Conservation (phyloP, 2,797 vertebrate species). For the Enteromius thamalakanensis region DNA sequence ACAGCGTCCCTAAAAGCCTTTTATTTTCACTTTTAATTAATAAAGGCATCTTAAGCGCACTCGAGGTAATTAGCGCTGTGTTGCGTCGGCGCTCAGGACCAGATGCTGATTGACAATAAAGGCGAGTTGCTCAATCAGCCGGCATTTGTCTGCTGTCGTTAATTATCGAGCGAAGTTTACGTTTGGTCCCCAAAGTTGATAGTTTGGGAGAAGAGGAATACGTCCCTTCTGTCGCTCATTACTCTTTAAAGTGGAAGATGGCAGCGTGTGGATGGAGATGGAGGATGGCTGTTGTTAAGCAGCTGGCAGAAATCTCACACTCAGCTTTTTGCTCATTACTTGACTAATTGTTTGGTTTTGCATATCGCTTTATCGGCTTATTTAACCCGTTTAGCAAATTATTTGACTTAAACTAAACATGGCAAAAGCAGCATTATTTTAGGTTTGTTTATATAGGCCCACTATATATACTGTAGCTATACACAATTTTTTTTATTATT, state of each 20-base stretch:
- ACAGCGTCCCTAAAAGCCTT: constrained; percentile 54
- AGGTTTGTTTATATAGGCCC: not conserved
- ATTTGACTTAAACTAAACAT: not conserved
- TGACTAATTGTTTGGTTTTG: constrained; percentile 48
- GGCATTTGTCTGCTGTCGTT: constrained; percentile 84
- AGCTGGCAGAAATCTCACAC: constrained; percentile 51
- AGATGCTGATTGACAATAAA: constrained; percentile 86
- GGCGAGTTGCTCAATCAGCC: constrained; percentile 84
- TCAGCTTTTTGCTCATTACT: constrained; percentile 45
- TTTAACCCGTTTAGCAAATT: not conserved
- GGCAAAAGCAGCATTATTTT: not conserved
- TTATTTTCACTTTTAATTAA: constrained; percentile 78
- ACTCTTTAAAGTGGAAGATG: constrained; percentile 73
- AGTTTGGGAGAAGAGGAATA: constrained; percentile 77
- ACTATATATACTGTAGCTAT: not conserved
- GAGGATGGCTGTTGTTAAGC: constrained; percentile 39
- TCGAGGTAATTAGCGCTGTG: constrained; percentile 82
- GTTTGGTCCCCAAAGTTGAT: constrained; percentile 81
- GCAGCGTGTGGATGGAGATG: constrained; percentile 36
- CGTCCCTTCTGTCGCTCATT: constrained; percentile 83
- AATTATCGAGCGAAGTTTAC: constrained; percentile 82
- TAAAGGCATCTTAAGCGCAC: constrained; percentile 78
- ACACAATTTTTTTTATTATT: not conserved
- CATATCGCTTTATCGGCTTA: constrained; percentile 36
- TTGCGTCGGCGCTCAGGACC: constrained; percentile 76